Evolutionary conservation across 2,888 invertebrate genomes (phyloP), one percentile per base, ranked within the genome.

Genomic region (Pristionchus exspectatus): DNA sequence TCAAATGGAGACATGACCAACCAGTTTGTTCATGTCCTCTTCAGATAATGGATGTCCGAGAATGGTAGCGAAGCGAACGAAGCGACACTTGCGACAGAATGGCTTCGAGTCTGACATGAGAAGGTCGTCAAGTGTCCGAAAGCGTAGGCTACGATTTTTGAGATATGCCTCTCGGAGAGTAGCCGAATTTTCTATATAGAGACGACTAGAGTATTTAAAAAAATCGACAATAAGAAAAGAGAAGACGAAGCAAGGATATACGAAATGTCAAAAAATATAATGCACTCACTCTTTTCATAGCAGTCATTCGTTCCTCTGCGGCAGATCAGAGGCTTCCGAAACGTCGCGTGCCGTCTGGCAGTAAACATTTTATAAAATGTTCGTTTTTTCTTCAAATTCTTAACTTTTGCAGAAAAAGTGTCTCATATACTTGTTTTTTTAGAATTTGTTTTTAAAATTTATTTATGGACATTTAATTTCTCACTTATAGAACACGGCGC

Each of bases 81-180:
- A 81, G 24, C 81, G 81, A 81, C 81, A 81, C n/a, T 81, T 44
- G 27, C 81, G 81, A 54, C 81, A 81, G 81, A 54, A 81, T n/a
- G 81, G 81, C 21, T 81, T 81, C n/a, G 27, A n/a, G 50, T 81
- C 81, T 81, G 14, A 5, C n/a, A 54, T n/a, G 12, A 27, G 24
- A 27, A n/a, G 27, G 27, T n/a, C 24, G 18, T 69, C 69, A 69
- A 24, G 44, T 50, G 44, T 50, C 44, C 44, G 44, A 50, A 9
- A 50, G 44, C 44, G 3, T 50, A 7, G 9, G 12, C 44, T 50
- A 7, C 44, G 44, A 50, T 50, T 50, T 5, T 10, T 50, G 44
- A 50, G 44, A 12, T 50, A 44, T 9, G 44, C 4, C 44, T 50
- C 9, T 50, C 44, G 44, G 12, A 50, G 44, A 50, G 44, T 12